phyloP scores from a whole-genome alignment of 2,888 invertebrate genomes.

The Chironomus tentans region DNA sequence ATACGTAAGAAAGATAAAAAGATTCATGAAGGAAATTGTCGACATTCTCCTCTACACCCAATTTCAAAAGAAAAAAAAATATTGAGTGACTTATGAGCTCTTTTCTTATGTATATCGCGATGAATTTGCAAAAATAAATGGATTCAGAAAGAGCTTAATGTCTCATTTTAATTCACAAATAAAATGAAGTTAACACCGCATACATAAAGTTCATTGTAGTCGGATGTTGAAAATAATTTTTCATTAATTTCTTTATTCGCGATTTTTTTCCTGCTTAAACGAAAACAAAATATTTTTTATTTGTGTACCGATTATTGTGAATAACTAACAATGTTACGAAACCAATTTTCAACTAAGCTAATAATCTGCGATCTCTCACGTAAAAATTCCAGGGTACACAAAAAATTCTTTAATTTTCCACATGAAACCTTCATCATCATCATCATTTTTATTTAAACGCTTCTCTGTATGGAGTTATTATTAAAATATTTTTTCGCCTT shows the following conservation, averaged over 20 bases:
- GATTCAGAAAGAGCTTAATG: neutral
- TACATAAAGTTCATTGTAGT: neutral
- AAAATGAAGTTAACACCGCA: neutral
- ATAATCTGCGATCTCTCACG: neutral
- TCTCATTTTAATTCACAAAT: neutral
- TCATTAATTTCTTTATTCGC: too few relatives aligned
- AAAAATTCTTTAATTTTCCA: neutral
- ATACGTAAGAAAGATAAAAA: neutral
- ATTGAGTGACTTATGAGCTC: conserved; percentile 1
- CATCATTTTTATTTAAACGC: neutral
- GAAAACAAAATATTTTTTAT: too few relatives aligned
- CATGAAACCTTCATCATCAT: conserved; percentile 3
- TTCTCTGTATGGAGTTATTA: neutral
- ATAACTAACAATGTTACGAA: neutral
- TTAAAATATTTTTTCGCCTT: neutral
- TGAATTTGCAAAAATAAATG: conserved; percentile 1
- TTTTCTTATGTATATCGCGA: neutral
- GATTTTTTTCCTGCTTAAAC: too few relatives aligned
- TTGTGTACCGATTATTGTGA: too few relatives aligned
- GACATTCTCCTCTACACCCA: neutral
- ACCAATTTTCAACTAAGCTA: neutral
- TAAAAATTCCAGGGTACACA: neutral
- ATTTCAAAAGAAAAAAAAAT: neutral
- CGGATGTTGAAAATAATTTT: too few relatives aligned
- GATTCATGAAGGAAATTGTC: neutral